Evolutionary conservation across 2,113 vertebrate species (phyloP).

Genomic region (Vidua chalybeata): DNA sequence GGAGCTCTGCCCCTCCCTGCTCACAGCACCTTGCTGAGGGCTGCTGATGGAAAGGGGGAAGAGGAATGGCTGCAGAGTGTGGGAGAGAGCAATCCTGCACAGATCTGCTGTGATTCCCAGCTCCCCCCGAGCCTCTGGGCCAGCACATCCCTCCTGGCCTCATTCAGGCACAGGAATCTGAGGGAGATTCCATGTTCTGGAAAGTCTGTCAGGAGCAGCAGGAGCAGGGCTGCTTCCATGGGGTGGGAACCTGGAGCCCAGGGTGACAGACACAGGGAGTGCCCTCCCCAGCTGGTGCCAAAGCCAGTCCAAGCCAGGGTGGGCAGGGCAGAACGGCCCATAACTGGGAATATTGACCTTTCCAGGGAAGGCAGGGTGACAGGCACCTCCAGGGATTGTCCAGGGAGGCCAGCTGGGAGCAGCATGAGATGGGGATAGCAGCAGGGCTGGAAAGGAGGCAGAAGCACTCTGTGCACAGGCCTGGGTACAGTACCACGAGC

Average conservation of each 20-base stretch:
- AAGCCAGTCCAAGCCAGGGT: too few species aligned
- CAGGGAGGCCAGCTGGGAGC: neutral
- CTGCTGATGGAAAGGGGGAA: neutral
- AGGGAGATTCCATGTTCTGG: neutral
- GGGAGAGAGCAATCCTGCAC: neutral
- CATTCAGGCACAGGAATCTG: neutral
- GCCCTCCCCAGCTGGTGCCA: neutral
- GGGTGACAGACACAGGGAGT: neutral
- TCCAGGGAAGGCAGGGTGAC: neutral
- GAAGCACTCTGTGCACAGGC: neutral
- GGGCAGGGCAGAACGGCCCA: neutral
- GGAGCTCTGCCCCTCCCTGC: neutral
- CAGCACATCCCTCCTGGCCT: neutral
- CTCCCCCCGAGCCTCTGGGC: neutral
- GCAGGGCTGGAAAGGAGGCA: neutral
- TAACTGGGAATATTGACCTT: accelerated
- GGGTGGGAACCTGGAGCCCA: neutral
- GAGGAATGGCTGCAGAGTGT: neutral
- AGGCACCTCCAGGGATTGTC: neutral
- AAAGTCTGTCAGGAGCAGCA: neutral
- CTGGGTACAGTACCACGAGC: neutral
- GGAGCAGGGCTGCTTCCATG: neutral
- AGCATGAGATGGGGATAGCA: neutral
- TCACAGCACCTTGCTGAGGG: neutral
- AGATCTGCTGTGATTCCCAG: neutral